phyloP scores from a whole-genome alignment of 2,113 vertebrate species.

The Amblyopsis rosae region DNA sequence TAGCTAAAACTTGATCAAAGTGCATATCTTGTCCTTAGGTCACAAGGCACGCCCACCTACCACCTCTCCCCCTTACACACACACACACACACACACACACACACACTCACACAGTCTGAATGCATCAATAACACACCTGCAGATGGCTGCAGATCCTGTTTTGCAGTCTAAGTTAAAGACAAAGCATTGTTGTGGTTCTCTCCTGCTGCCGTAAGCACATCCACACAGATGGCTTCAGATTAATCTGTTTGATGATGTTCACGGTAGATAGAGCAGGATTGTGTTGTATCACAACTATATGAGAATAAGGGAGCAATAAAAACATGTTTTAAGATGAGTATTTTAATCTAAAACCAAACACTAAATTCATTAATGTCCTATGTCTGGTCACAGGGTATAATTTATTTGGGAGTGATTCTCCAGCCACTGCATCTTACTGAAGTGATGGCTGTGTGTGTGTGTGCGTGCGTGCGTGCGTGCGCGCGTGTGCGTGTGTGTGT shows the following conservation, averaged over 20 bases:
- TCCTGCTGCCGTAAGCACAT: slow-evolving; percentile 14
- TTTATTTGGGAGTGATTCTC: too few species aligned
- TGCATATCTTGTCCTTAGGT: slow-evolving; percentile 15
- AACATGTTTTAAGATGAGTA: not conserved
- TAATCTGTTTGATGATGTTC: slow-evolving; percentile 42
- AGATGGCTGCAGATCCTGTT: slow-evolving; percentile 37
- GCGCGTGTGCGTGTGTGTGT: not conserved
- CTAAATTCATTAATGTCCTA: too few species aligned
- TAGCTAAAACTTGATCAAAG: slow-evolving; percentile 41
- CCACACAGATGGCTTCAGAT: slow-evolving; percentile 47
- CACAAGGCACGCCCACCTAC: not conserved
- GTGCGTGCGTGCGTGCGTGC: too few species aligned
- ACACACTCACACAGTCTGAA: slow-evolving; percentile 14
- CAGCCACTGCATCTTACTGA: slow-evolving; percentile 6
- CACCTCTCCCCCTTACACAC: slow-evolving; percentile 6
- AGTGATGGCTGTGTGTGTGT: slow-evolving; percentile 1
- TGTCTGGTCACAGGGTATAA: too few species aligned
- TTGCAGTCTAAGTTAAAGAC: slow-evolving; percentile 25
- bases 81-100: not conserved
- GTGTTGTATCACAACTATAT: slow-evolving; percentile 15
- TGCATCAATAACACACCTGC: slow-evolving; percentile 2
- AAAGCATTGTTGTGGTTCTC: slow-evolving; percentile 4
- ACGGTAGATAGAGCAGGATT: slow-evolving; percentile 21
- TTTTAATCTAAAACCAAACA: not conserved
- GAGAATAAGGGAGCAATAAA: too few species aligned